These are phyloP conservation scores for Gnathonemus echidnorhynchus DNA, from an alignment of 2,113 vertebrate genomes.

Conservation along the genomic window DNA sequence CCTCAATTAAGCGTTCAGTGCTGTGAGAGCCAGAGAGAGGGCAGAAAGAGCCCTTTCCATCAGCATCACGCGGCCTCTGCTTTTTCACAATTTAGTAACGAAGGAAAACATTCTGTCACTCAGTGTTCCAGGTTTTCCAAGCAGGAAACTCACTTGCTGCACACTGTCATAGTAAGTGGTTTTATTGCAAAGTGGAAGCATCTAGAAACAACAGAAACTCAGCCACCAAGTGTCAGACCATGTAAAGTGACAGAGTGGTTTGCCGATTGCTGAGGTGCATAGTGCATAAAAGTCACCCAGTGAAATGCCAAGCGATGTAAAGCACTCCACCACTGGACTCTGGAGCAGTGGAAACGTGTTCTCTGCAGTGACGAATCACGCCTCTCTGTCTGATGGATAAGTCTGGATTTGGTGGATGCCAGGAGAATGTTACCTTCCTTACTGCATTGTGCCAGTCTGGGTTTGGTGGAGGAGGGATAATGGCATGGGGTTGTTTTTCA, in stretches of 20 bases:
- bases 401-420: neutral
- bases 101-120: neutral
- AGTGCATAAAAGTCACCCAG: no score
- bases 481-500: no score
- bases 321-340: neutral
- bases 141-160: neutral
- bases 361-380: neutral
- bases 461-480: no score
- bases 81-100: constrained; percentile 15
- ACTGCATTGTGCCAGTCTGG: neutral
- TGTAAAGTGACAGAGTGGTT: no score
- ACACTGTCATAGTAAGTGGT: neutral
- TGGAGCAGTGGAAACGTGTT: neutral
- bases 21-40: constrained; percentile 17
- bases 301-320: neutral
- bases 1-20: constrained; percentile 35
- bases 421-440: neutral
- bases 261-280: no score
- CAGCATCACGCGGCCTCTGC: constrained; percentile 31
- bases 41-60: constrained; percentile 26
- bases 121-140: neutral
- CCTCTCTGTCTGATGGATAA: neutral
- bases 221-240: no score
- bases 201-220: no score
- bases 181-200: neutral